Evolutionary conservation across 2,888 invertebrate species (phyloP).

Genomic region (Chrysomela aeneicollis): DNA sequence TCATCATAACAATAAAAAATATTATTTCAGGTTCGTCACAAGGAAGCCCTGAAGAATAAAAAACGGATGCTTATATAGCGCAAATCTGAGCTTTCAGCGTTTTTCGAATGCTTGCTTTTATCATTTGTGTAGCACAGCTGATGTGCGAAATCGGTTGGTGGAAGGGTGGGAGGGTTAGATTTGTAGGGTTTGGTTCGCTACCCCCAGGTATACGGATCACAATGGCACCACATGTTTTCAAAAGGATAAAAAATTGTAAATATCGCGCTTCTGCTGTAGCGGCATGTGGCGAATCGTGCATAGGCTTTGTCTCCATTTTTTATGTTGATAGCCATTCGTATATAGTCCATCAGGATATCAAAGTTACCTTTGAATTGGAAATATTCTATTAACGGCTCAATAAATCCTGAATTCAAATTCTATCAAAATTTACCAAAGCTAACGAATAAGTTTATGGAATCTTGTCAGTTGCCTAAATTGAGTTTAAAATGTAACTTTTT

Average conservation of each 20-base stretch:
- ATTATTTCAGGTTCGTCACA: constrained; percentile 54
- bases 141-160: constrained; percentile 54
- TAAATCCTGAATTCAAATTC: too few species aligned
- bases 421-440: too few species aligned
- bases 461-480: too few species aligned
- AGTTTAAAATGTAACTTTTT: too few species aligned
- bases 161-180: constrained; percentile 43
- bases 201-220: constrained; percentile 53
- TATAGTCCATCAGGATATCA: too few species aligned
- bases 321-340: background rate
- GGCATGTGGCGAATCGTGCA: constrained; percentile 54
- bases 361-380: too few species aligned
- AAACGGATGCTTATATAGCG: constrained; percentile 38
- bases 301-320: constrained; percentile 18
- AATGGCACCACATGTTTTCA: constrained; percentile 56
- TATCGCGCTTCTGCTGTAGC: constrained; percentile 51
- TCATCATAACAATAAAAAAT: constrained; percentile 55
- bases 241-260: constrained; percentile 56
- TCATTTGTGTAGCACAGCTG: constrained; percentile 56
- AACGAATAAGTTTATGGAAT: too few species aligned
- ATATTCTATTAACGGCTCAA: too few species aligned
- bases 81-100: constrained; percentile 40
- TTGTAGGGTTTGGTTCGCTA: constrained; percentile 49
- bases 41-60: constrained; percentile 35
- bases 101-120: constrained; percentile 37